Evolutionary conservation across 1,140 invertebrate genomes (phyloP), one percentile per base, ranked within the genome.

Genomic region (Macrostomum lignano): DNA sequence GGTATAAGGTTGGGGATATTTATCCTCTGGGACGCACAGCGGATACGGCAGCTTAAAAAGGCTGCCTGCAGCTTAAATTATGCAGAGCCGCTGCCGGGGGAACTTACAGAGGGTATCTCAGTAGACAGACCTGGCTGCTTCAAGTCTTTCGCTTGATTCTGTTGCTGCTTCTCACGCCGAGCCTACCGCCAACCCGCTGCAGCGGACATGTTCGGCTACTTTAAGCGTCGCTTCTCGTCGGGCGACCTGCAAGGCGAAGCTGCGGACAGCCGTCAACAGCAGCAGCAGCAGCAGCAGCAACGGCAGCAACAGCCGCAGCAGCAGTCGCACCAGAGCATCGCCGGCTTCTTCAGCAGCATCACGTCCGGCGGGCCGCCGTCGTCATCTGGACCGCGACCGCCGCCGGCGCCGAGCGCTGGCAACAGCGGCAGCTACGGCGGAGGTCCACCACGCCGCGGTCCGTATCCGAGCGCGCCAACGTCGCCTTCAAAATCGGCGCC

Each of bases 191-290:
- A 15, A 15, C 26, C 3, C 19, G 15, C 19, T 28, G 14, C 26
- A 28, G 19, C 19, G 15, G 9, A 14, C 15, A 28, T 28, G 26
- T 28, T 28, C 9, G 26, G 26, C 19, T 28, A 28, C 9, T 28
- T 33, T 13, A 34, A 45, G 25, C 36, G 55, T 29, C 41, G 53
- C 21, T 58, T 56, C 33, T 53, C 49, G 31, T 58, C 53, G 10
- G 49, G 52, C 22, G 55, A 58, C 36, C 44, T 58, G 7, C 51
- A 54, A 25, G 49, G 48, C 2, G 51, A 56, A 24, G 37, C 53
- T 1, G 33, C 38, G 13, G 44, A 51, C 19, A 14, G 19, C 15
- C 15, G 26, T 15, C 14, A 28, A 28, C 26, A 28, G 19, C 14
- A 28, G 26, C 7, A 14, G 15, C 15, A 28, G 15, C 26, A 14